phyloP scores from a whole-genome alignment of 2,888 invertebrate genomes.

The Athrips mouffetella region DNA sequence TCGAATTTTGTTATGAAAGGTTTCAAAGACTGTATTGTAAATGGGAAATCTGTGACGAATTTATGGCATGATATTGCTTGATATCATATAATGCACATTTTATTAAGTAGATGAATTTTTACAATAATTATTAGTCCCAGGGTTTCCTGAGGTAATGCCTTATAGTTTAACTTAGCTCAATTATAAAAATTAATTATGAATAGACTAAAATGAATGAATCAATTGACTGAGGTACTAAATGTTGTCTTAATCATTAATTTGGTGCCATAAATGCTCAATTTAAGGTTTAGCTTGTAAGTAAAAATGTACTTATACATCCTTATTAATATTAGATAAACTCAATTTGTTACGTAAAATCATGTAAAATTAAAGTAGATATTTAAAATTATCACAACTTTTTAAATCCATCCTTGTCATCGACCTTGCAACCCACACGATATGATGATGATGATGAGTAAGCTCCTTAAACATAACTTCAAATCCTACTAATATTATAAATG shows the following conservation, averaged over 20 bases:
- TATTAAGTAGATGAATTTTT: too few relatives aligned
- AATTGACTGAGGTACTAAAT: neutral
- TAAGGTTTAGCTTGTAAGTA: conserved; percentile 23
- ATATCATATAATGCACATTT: neutral
- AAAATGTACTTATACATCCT: conserved; percentile 12
- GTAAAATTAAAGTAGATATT: neutral
- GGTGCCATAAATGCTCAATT: conserved; percentile 11
- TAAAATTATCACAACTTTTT: conserved; percentile 80
- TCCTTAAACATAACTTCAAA: too few relatives aligned
- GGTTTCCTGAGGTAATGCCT: too few relatives aligned
- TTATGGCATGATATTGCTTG: conserved; percentile 55
- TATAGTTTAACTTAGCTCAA: too few relatives aligned
- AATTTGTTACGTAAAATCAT: conserved; percentile 76
- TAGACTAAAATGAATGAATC: neutral
- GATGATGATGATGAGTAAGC: too few relatives aligned
- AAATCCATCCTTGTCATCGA: too few relatives aligned
- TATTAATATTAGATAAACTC: conserved; percentile 44
- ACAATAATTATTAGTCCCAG: too few relatives aligned
- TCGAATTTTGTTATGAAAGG: conserved; percentile 76
- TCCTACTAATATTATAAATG: too few relatives aligned
- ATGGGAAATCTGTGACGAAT: conserved; percentile 75
- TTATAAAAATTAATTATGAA: neutral
- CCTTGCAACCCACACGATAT: too few relatives aligned
- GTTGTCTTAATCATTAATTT: too few relatives aligned
- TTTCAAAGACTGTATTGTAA: conserved; percentile 76